phyloP scores from a whole-genome alignment of 1,140 invertebrate species.

The Meteorus sp. region DNA sequence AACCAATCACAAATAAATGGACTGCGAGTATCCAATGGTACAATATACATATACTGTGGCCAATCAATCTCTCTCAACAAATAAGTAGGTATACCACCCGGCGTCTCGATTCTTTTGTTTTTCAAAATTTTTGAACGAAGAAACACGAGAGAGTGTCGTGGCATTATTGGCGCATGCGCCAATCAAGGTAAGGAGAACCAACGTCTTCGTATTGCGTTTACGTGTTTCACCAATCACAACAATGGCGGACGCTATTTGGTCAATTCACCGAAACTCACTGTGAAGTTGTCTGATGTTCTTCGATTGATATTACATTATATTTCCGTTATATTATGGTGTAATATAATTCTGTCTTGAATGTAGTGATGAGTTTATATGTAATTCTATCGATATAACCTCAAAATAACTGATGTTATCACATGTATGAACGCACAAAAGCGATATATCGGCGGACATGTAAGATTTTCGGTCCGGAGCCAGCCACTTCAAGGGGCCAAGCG shows the following conservation, averaged over 20 bases:
- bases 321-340: too few species aligned
- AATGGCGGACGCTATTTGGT: slow-evolving; percentile 51
- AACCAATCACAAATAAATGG: too few species aligned
- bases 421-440: slow-evolving; percentile 40
- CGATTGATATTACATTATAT: too few species aligned
- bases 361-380: not conserved
- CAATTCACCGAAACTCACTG: slow-evolving; percentile 38
- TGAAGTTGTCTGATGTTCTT: slow-evolving; percentile 19
- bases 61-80: not conserved
- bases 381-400: slow-evolving; percentile 1
- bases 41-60: too few species aligned
- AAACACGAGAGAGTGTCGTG: slow-evolving; percentile 18
- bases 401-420: not conserved
- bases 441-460: slow-evolving; percentile 51
- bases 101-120: slow-evolving; percentile 20
- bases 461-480: slow-evolving; percentile 48
- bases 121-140: slow-evolving; percentile 31
- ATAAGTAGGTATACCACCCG: not conserved
- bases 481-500: slow-evolving; percentile 54
- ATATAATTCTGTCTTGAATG: too few species aligned
- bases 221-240: slow-evolving; percentile 48
- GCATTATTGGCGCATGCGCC: slow-evolving; percentile 23
- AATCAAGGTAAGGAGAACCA: slow-evolving; percentile 26
- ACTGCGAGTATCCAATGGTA: not conserved
- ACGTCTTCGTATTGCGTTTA: slow-evolving; percentile 29